Base-by-base conservation (phyloP, 2,888 invertebrate genomes). In the Ceramica pisi region DNA sequence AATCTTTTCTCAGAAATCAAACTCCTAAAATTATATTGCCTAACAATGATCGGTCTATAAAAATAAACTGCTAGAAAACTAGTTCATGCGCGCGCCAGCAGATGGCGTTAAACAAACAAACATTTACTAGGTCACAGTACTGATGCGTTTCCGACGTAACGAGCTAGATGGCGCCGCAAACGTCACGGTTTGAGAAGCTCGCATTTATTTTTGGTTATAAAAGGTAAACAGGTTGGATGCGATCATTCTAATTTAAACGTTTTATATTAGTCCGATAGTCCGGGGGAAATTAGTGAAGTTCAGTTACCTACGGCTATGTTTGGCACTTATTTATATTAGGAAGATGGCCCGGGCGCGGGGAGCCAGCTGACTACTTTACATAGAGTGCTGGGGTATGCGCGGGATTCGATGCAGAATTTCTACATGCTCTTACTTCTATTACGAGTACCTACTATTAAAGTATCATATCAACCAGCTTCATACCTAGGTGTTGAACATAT, bases 181-280 rank as follows among this genome's bases (percentile, higher is more conserved):
- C 61, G 50, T 64, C 71, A 65, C 75, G 67, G 81, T 73, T 81
- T 78, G 86, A 84, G 81, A 88, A 81, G 86, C 90, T 90, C 91
- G 89, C 88, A 89, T 93, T 93, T 94, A 94, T 94, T 94, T 94
- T 94, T 92, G 91, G 92, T 89, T 72, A 88, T 88, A 89, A 89
- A 92, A 90, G 89, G 90, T 90, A 91, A 91, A 90, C 82, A 75
- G 66, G 83, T 87, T 88, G 84, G 84, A 88, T 87, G 87, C 82
- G 88, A 88, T 86, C 79, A 86, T 87, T 86, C 82, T 71, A 77
- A 86, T 85, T 86, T 85, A 87, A 80, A 72, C 78, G 78, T 80
- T 87, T 89, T 87, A 87, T 80, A 86, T 85, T 82, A 83, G 84
- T 72, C 71, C 35, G 71, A 80, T 82, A 78, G 67, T 80, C 81